Conservation (phyloP, 2,888 invertebrate species). For the Tenthredo scrophulariae region DNA sequence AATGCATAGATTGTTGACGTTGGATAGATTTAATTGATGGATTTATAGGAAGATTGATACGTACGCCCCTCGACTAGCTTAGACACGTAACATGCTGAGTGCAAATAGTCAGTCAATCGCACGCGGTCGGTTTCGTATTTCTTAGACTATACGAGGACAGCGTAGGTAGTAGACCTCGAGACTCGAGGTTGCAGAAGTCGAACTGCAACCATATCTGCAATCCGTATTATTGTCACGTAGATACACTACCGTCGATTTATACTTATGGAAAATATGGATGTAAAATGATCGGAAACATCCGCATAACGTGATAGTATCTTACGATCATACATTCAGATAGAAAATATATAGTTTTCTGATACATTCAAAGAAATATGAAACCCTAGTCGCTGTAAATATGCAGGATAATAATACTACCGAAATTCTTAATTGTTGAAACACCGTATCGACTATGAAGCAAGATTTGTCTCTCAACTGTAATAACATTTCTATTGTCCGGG, state of each 20-base stretch:
- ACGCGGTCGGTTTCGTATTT: conserved; percentile 32
- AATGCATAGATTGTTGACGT: neutral
- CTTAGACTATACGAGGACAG: neutral
- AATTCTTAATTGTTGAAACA: neutral
- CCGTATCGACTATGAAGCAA: neutral
- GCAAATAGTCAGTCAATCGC: neutral
- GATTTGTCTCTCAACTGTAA: neutral
- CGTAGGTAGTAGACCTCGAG: neutral
- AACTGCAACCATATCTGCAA: neutral
- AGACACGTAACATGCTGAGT: conserved; percentile 4
- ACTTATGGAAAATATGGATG: neutral
- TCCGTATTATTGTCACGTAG: conserved; percentile 18
- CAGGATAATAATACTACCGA: neutral
- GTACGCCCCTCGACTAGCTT: neutral
- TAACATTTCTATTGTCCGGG: neutral
- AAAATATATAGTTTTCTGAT: neutral
- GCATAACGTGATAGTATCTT: neutral
- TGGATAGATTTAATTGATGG: neutral
- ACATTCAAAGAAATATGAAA: neutral
- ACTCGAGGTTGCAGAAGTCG: neutral
- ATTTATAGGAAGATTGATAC: neutral
- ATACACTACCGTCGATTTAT: neutral
- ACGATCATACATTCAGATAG: neutral
- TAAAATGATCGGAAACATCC: neutral
- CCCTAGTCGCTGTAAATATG: neutral